Evolutionary conservation across 2,888 invertebrate genomes (phyloP).

Genomic region (Spatulosminthurus flaviceps): DNA sequence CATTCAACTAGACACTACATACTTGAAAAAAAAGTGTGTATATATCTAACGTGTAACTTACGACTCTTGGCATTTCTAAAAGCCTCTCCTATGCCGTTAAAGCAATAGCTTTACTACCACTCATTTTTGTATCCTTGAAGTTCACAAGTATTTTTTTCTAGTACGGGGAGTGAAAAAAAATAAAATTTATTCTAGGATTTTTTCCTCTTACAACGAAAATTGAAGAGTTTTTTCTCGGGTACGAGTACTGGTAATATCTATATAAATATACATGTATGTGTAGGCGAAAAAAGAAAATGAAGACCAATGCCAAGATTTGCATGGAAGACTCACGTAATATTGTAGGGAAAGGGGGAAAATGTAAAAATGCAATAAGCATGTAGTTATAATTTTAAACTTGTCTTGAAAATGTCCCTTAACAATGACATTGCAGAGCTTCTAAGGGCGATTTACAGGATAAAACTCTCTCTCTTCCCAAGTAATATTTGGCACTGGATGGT

Average conservation of each 20-base stretch:
- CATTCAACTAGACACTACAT: too few species aligned
- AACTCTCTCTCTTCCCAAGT: background rate
- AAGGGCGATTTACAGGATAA: background rate
- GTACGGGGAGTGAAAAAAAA: background rate
- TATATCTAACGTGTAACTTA: background rate
- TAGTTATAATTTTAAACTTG: conserved; percentile 9
- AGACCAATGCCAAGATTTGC: conserved; percentile 6
- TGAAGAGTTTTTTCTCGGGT: background rate
- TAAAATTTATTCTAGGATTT: conserved; percentile 9
- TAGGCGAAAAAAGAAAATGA: too few species aligned
- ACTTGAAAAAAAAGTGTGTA: too few species aligned
- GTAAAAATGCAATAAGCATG: background rate
- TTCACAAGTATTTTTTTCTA: background rate
- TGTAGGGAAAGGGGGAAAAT: background rate
- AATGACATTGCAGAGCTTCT: background rate
- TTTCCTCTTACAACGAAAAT: background rate
- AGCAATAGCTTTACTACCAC: background rate
- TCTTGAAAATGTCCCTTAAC: conserved; percentile 6
- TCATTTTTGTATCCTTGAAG: conserved; percentile 8
- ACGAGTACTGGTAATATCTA: background rate
- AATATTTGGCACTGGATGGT: background rate
- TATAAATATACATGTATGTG: too few species aligned
- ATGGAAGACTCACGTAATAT: background rate
- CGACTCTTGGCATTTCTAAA: conserved; percentile 16
- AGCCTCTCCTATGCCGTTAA: background rate